A percentile compares a stretch with the other conserved stretches of the same genome.
These are phyloP conservation scores for Erebia ligea DNA, from an alignment of 2,888 invertebrate species.

Conservation along the genomic window DNA sequence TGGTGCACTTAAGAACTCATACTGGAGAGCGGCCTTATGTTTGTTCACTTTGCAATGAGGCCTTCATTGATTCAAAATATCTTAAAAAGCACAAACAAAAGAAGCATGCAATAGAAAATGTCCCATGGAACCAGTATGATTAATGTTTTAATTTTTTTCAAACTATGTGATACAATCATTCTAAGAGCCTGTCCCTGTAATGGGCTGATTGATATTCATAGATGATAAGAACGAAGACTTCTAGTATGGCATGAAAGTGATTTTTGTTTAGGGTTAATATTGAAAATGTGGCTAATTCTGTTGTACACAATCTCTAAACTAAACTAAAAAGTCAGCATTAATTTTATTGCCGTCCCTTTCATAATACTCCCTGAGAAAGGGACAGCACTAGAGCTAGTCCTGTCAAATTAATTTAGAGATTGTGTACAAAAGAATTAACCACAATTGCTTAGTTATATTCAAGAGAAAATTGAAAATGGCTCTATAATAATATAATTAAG, in stretches of 20 bases:
- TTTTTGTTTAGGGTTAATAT: neutral
- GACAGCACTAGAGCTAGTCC: too few species aligned
- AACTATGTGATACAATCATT: too few species aligned
- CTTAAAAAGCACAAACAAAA: conserved; percentile 78
- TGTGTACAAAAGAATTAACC: too few species aligned
- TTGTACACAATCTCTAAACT: too few species aligned
- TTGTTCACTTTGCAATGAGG: conserved; percentile 72
- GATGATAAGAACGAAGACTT: too few species aligned
- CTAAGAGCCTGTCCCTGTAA: too few species aligned
- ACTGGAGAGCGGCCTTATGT: conserved; percentile 79
- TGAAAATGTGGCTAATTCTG: neutral
- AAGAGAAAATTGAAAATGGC: neutral
- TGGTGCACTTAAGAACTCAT: conserved; percentile 77
- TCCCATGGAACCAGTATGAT: conserved; percentile 72
- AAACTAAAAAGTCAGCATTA: too few species aligned
- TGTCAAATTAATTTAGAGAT: too few species aligned
- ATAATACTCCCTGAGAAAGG: too few species aligned
- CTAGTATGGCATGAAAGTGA: neutral
- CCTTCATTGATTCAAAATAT: conserved; percentile 81
- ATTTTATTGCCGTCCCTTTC: too few species aligned
- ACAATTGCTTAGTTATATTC: neutral
- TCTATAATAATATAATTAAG: conserved; percentile 4
- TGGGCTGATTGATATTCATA: too few species aligned
- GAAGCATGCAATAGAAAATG: conserved; percentile 72
- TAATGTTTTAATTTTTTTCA: neutral